Evolutionary conservation across 2,797 vertebrate genomes (phyloP).

Genomic region (Xyrichtys novacula): DNA sequence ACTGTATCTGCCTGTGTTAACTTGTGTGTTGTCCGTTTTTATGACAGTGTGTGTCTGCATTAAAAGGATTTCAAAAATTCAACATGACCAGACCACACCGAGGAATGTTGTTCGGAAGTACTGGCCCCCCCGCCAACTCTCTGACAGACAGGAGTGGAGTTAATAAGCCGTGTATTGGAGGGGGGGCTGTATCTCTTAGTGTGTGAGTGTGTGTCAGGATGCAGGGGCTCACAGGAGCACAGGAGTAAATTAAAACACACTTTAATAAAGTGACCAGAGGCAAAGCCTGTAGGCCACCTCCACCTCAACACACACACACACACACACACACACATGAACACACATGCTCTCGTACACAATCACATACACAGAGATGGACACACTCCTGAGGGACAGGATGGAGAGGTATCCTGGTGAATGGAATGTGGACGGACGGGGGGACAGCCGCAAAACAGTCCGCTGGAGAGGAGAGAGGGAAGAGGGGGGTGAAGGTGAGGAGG

Average conservation of each 20-base stretch:
- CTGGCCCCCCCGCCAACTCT: constrained; percentile 72
- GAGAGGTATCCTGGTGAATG: constrained; percentile 87
- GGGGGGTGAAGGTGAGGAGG: constrained; percentile 11
- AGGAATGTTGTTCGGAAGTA: constrained; percentile 66
- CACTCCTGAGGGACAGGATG: constrained; percentile 83
- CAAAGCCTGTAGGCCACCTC: constrained; percentile 83
- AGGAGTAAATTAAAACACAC: constrained; percentile 90
- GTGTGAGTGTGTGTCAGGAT: constrained; percentile 50
- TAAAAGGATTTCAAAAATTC: constrained; percentile 47
- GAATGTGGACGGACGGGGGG: constrained; percentile 84
- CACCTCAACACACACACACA: constrained; percentile 49
- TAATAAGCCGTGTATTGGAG: constrained; percentile 80
- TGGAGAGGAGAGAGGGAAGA: constrained; percentile 37
- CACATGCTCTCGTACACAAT: no score
- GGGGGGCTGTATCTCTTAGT: constrained; percentile 48
- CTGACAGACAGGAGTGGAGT: constrained; percentile 80
- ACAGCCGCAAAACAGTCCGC: constrained; percentile 73
- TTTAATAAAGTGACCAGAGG: constrained; percentile 91
- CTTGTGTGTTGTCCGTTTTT: constrained; percentile 22
- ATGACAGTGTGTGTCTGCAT: constrained; percentile 37
- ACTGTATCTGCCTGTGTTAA: constrained; percentile 4
- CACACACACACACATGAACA: constrained; percentile 36
- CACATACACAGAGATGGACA: constrained; percentile 58
- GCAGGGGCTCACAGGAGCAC: constrained; percentile 80
- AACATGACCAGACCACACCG: constrained; percentile 60